Base-by-base conservation (phyloP, 2,797 vertebrate species). In the Enteromius fasciolatus region DNA sequence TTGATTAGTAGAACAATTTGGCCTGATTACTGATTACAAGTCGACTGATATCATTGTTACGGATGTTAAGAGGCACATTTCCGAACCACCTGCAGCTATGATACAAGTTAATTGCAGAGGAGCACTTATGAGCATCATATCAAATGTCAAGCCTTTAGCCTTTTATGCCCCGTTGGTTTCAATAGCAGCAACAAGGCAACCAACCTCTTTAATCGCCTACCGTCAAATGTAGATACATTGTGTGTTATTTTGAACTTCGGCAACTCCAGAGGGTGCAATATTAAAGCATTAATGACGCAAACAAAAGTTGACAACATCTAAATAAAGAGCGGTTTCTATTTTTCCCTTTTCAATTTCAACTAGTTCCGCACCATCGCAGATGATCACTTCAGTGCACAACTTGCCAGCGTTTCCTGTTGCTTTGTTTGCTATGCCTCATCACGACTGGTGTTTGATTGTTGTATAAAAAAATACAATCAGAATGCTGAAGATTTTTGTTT, bases 21-120 rank as follows among this genome's bases (percentile, higher is more conserved):
- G 88, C 88, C 92, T 94, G 94, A 95, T 95, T 94, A 94, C 94
- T 94, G 91, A 95, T 95, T 94, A 91, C 90, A 90, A 90, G 92
- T 94, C 92, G 92, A 94, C 93, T 87, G 93, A 91, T 91, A 94
- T 95, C 93, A 95, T 95, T 95, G 92, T 89, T 86, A 67, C 74
- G 82, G 86, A 88, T 86, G 84, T 90, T 87, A 91, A 92, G 92
- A 92, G 89, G 88, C 89, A 89, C 87, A 86, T 93, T 93, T 94
- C 92, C 90, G 90, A 88, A 84, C 93, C 94, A 94, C 94, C 94
- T 94, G 94, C 93, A 89, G 94, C 91, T 93, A 92, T 91, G 87
- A 87, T 81, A 74, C 78, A 80, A 89, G 86, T 86, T 91, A 92
- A 92, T 90, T 86, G 87, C 91, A 83, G 91, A 93, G 90, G 83